Evolutionary conservation across 2,888 invertebrate genomes (phyloP), one percentile per base, ranked within the genome.

Genomic region (Drosophila picticornis): DNA sequence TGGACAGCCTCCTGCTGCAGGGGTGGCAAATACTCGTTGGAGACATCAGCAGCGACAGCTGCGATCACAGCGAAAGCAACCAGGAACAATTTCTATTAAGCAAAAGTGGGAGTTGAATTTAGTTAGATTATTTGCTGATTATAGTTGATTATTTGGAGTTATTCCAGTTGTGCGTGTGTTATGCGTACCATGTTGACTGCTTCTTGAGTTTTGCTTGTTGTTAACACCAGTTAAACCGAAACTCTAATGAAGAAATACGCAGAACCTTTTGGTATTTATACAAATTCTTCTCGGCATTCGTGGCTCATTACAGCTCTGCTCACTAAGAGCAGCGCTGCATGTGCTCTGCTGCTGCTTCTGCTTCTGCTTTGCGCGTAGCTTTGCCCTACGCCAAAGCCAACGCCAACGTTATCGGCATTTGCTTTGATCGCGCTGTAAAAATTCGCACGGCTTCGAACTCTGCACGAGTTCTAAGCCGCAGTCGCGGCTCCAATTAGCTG

Each of bases 231-330:
- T 82, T 80, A 88, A 83, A 80, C 78, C 77, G 77, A 90, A 88
- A 88, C 90, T 91, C 87, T 84, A 85, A 92, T 92, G 92, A 84
- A 81, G 82, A 87, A 81, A 84, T 84, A 84, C 80, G 83, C 69
- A 91, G 88, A 90, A 91, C 84, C 78, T 90, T 91, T 84, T 81
- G 88, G 84, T 90, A 92, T 91, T 91, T 91, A 91, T 91, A 91
- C 91, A 88, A 68, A 89, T 86, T 87, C 83, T 90, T 70, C 81
- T 80, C 80, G 68, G 22, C 40, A 70, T 82, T 61, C 56, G 72
- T 65, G 31, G 73, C 69, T 67, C 46, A 72, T 83, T 83, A 87
- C 86, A 88, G 74, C 80, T 29, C 68, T 53, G 71, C 63, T 29
- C 48, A 25, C 55, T n/a, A 16, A 16, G 4, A 9, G n/a, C 81